Conservation (phyloP, 2,888 invertebrate species). For the Sesia bembeciformis region DNA sequence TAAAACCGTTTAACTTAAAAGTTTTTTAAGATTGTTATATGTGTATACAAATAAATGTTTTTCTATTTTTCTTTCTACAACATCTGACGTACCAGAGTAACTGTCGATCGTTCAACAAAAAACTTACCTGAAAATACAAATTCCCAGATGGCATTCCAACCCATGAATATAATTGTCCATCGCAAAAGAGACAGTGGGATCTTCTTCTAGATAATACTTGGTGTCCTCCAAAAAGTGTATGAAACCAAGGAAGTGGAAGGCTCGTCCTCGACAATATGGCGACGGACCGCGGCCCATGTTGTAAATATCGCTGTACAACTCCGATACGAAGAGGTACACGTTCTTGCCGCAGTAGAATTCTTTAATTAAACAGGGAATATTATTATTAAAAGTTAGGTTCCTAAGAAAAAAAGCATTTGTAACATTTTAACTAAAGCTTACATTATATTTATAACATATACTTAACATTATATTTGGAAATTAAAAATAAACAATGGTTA, state of each 20-base stretch:
- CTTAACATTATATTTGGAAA: no score
- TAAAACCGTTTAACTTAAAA: no score
- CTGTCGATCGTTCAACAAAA: not conserved
- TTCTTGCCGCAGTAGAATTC: conserved; percentile 62
- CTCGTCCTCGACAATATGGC: conserved; percentile 47
- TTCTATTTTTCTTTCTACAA: no score
- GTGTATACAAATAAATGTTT: no score
- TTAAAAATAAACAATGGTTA: no score
- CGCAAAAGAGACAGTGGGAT: conserved; percentile 47
- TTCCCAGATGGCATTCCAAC: conserved; percentile 49
- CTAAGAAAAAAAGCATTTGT: no score
- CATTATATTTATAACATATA: no score
- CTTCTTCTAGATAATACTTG: conserved; percentile 52
- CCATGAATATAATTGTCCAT: conserved; percentile 62
- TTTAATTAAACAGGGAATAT: conserved; percentile 15
- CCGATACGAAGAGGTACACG: conserved; percentile 56
- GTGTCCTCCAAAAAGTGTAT: conserved; percentile 53
- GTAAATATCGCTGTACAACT: conserved; percentile 60
- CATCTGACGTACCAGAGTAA: not conserved
- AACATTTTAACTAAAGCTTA: no score
- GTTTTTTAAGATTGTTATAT: no score
- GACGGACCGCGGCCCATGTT: conserved; percentile 46
- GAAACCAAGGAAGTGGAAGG: conserved; percentile 59
- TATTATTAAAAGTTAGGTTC: no score
- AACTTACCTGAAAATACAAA: conserved; percentile 55